Evolutionary conservation across 2,113 vertebrate species (phyloP).

Genomic region (Chlorocebus sabaeus): DNA sequence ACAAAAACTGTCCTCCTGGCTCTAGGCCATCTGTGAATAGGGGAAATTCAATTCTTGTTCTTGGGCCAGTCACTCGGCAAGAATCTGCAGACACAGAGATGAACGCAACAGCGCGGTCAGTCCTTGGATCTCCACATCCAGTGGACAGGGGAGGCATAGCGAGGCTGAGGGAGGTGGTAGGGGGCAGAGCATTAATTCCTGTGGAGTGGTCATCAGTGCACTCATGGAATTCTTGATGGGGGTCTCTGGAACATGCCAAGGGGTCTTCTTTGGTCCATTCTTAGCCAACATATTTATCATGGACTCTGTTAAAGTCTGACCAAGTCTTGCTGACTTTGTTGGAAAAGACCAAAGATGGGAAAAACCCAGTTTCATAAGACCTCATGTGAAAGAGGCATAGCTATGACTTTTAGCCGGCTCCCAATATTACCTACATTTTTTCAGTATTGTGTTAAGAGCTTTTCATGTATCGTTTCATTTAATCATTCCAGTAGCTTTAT

Average conservation of each 20-base stretch:
- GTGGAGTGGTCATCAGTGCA: neutral
- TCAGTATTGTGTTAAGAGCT: neutral
- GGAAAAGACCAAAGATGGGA: neutral
- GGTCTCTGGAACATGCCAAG: neutral
- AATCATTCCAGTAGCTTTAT: neutral
- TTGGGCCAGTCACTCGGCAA: neutral
- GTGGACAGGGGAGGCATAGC: neutral
- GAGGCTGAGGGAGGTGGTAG: neutral
- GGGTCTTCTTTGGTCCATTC: neutral
- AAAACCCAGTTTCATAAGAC: neutral
- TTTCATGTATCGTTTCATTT: neutral
- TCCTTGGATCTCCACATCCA: neutral
- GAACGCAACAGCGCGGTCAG: neutral
- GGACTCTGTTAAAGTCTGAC: neutral
- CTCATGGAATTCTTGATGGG: rapidly evolving
- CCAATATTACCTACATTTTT: neutral
- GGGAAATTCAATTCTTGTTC: neutral
- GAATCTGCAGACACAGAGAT: neutral
- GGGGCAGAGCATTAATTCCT: neutral
- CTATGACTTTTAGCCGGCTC: neutral
- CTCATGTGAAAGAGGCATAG: neutral
- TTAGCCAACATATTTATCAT: neutral
- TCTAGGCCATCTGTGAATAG: neutral
- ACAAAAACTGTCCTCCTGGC: neutral
- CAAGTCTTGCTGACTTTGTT: neutral